These are phyloP conservation scores for Bothrops alternatus DNA, from an alignment of 2,797 vertebrate genomes.

Conservation along the genomic window DNA sequence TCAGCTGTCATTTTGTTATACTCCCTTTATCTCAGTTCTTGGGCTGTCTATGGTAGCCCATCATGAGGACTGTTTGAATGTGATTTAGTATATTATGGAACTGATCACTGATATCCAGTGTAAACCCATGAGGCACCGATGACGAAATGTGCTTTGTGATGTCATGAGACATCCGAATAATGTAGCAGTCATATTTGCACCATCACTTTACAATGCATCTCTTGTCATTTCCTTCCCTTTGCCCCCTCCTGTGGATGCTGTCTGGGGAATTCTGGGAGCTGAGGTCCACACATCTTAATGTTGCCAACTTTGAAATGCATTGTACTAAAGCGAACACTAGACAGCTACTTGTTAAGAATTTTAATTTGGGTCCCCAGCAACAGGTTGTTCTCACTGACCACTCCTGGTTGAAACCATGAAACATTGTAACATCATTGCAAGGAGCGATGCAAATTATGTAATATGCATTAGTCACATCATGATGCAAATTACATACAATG, in stretches of 20 bases:
- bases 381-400: background rate
- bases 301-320: background rate
- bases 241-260: background rate
- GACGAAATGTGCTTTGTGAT: background rate
- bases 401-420: background rate
- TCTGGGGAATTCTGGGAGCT: background rate
- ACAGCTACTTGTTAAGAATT: background rate
- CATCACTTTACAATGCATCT: background rate
- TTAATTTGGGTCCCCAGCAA: background rate
- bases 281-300: background rate
- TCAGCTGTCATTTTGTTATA: background rate
- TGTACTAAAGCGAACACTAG: background rate
- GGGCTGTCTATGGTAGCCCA: background rate
- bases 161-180: background rate
- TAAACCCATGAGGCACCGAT: background rate
- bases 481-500: background rate
- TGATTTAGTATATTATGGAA: background rate
- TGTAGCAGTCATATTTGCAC: background rate
- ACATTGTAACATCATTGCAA: background rate
- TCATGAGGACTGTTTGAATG: background rate
- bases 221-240: background rate
- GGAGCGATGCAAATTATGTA: background rate
- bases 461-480: background rate
- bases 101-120: background rate
- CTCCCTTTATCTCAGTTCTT: background rate